Percentiles rank a stretch among this genome's conserved stretches.
Conservation (phyloP, 1,140 invertebrate species). For the Ruditapes philippinarum region DNA sequence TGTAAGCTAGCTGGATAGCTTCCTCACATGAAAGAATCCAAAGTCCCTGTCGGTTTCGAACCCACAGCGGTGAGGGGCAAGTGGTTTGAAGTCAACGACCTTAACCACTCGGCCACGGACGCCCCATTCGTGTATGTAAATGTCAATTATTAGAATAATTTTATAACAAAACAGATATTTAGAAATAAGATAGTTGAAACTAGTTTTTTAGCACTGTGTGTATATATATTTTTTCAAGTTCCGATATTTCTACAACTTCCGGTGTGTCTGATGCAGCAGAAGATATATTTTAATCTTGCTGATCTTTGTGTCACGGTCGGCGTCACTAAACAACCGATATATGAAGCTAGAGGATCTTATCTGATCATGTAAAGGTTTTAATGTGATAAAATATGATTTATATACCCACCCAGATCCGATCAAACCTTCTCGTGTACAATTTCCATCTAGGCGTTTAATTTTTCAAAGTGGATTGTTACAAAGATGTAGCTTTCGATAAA, state of each 20-base stretch:
- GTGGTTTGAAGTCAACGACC: no score
- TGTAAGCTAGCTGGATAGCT: no score
- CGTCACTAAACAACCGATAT: constrained; percentile 46
- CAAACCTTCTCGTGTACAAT: constrained; percentile 2
- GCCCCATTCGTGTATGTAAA: no score
- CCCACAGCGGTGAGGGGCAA: no score
- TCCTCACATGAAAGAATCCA: no score
- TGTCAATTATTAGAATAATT: no score
- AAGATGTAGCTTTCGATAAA: constrained; percentile 25
- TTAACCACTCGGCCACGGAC: no score
- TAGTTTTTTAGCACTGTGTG: no score
- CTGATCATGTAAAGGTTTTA: constrained; percentile 20
- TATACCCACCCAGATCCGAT: constrained; percentile 29
- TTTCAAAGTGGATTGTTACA: constrained; percentile 60
- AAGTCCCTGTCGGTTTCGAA: no score
- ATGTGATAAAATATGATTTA: constrained; percentile 60
- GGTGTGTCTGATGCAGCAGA: background rate
- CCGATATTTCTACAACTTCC: background rate
- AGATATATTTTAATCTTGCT: background rate
- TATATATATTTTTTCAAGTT: no score
- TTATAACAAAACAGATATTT: no score
- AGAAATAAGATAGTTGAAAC: no score
- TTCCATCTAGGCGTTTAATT: constrained; percentile 34
- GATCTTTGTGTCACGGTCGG: constrained; percentile 27
- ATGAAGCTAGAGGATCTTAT: constrained; percentile 26